Conservation (phyloP, 2,888 invertebrate genomes). For the Sinohyriopsis cumingii region DNA sequence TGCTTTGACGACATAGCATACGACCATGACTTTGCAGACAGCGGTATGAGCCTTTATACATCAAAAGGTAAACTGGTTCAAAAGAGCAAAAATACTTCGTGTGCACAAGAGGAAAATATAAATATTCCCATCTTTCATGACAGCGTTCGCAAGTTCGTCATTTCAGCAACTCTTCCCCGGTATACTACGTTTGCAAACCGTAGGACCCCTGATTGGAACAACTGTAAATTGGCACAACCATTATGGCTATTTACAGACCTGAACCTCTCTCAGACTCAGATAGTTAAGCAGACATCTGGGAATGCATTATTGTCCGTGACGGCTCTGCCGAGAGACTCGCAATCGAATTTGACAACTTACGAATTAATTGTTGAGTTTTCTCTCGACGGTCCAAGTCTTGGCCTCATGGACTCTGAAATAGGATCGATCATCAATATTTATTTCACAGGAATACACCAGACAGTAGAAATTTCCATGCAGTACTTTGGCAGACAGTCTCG, state of each 20-base stretch:
- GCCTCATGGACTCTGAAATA: slow-evolving; percentile 44
- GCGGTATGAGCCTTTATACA: background rate
- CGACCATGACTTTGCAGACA: slow-evolving; percentile 13
- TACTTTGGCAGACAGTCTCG: slow-evolving; percentile 24
- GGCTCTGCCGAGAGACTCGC: background rate
- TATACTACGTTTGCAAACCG: slow-evolving; percentile 45
- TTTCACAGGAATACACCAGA: background rate
- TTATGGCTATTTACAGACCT: slow-evolving; percentile 34
- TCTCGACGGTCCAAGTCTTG: slow-evolving; percentile 33
- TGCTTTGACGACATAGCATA: slow-evolving; percentile 41
- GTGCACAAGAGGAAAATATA: slow-evolving; percentile 56
- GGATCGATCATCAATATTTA: slow-evolving; percentile 30
- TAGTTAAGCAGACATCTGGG: background rate
- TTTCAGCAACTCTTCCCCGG: slow-evolving; percentile 46
- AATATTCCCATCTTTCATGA: slow-evolving; percentile 48
- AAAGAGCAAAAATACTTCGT: slow-evolving; percentile 37
- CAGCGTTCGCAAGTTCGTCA: slow-evolving; percentile 24
- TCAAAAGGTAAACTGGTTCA: slow-evolving; percentile 24
- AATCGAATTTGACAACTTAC: background rate
- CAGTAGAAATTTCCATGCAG: slow-evolving; percentile 20
- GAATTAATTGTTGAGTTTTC: slow-evolving; percentile 24
- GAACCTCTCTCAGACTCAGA: background rate
- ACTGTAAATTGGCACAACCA: slow-evolving; percentile 30
- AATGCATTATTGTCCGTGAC: background rate
- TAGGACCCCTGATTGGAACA: slow-evolving; percentile 27